Conservation (phyloP, 2,797 vertebrate species). For the Notolepis coatsorum region DNA sequence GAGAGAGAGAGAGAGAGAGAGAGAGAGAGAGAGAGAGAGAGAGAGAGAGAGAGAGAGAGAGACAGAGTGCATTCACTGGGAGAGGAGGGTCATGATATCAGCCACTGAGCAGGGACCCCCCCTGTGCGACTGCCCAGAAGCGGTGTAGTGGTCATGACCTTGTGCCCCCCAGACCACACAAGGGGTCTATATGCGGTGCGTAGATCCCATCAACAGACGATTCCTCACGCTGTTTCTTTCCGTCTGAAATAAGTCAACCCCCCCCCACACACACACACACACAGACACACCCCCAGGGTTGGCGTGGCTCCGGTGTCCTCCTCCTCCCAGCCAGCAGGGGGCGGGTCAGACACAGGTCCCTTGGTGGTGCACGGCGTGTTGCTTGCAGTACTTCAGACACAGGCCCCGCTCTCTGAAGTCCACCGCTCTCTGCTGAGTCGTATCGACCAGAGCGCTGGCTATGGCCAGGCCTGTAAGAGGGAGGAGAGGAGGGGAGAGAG, state of each 20-base stretch:
- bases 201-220: too few species aligned
- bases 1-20: constrained; percentile 39
- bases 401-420: constrained; percentile 91
- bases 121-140: neutral
- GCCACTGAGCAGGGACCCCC: neutral
- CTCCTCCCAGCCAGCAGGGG: too few species aligned
- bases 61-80: too few species aligned
- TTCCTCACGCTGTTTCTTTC: neutral
- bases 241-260: neutral
- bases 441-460: constrained; percentile 92
- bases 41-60: constrained; percentile 47
- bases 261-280: constrained; percentile 6
- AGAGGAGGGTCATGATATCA: too few species aligned
- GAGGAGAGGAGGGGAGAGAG: neutral
- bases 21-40: neutral
- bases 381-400: constrained; percentile 90
- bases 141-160: neutral
- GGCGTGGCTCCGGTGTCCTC: constrained; percentile 11
- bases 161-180: neutral
- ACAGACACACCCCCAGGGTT: neutral
- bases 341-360: constrained; percentile 94
- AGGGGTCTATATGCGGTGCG: neutral
- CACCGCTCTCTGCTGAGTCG: constrained; percentile 88
- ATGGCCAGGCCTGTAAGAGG: constrained; percentile 86
- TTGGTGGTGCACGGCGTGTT: constrained; percentile 88